phyloP scores from a whole-genome alignment of 2,888 invertebrate genomes.

The Drosophila neonasuta region DNA sequence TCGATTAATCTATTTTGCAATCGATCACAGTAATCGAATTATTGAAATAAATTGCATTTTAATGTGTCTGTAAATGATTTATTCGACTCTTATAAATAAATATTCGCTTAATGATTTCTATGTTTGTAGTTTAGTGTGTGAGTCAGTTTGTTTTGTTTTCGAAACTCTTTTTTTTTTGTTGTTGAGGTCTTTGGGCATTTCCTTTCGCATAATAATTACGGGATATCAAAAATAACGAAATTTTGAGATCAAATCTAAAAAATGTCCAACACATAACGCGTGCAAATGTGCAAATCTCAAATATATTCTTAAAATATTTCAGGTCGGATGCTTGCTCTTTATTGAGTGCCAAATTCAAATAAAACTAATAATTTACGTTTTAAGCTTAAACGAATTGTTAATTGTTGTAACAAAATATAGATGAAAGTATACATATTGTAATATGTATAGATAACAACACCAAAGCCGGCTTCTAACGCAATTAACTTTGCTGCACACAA shows the following conservation, averaged over 20 bases:
- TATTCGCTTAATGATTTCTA: constrained; percentile 14
- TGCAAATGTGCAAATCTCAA: constrained; percentile 9
- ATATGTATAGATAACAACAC: constrained; percentile 67
- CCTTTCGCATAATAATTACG: not conserved
- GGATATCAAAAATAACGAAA: not conserved
- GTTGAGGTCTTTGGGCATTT: constrained; percentile 21
- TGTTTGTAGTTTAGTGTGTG: constrained; percentile 28
- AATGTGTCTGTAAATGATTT: constrained; percentile 31
- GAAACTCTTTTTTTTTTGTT: constrained; percentile 21
- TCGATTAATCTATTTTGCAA: not conserved
- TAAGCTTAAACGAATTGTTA: constrained; percentile 41
- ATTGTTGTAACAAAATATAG: constrained; percentile 56
- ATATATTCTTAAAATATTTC: constrained; percentile 10
- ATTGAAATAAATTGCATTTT: not conserved
- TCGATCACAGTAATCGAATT: not conserved
- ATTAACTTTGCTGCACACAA: constrained; percentile 23
- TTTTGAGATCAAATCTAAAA: constrained; percentile 9
- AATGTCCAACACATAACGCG: not conserved
- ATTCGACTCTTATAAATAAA: constrained; percentile 27
- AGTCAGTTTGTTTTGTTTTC: constrained; percentile 37
- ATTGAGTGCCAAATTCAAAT: constrained; percentile 49
- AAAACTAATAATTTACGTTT: constrained; percentile 34
- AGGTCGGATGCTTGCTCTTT: constrained; percentile 49
- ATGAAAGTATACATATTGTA: constrained; percentile 34
- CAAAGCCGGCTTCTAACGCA: constrained; percentile 57